A percentile compares a stretch with the other conserved stretches of the same genome.
phyloP scores from a whole-genome alignment of 2,113 vertebrate genomes.

The Gavia stellata region DNA sequence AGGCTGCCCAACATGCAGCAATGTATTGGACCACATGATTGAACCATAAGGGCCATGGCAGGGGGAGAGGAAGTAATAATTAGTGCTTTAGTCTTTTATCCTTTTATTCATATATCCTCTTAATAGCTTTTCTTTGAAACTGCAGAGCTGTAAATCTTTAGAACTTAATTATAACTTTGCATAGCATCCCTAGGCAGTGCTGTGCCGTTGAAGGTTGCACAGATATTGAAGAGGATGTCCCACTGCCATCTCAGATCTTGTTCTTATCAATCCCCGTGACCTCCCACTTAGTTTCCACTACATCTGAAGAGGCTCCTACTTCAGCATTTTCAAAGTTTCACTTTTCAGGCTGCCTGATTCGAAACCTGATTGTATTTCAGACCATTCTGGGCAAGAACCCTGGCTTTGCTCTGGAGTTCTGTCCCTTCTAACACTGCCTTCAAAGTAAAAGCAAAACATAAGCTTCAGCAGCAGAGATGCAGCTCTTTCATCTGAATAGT shows the following conservation, averaged over 20 bases:
- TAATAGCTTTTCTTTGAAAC: not conserved
- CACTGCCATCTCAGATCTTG: not conserved
- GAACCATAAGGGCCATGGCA: accelerated
- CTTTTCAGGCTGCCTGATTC: not conserved
- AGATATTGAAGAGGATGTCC: not conserved
- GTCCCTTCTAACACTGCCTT: not conserved
- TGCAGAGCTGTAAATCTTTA: not conserved
- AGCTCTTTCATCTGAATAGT: not conserved
- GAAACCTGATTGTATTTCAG: not conserved
- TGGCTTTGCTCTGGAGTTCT: not conserved
- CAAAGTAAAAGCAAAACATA: not conserved
- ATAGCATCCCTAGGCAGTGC: not conserved
- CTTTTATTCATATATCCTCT: not conserved
- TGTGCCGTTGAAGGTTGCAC: not conserved
- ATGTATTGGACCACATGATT: not conserved
- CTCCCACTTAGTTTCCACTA: not conserved
- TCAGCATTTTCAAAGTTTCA: not conserved
- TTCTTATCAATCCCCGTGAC: not conserved
- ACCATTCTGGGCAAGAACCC: not conserved
- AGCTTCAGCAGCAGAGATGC: not conserved
- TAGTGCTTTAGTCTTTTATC: not conserved
- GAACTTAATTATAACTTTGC: not conserved
- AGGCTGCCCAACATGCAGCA: not conserved
- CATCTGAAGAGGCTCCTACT: not conserved
- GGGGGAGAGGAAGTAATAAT: not conserved